Evolutionary conservation across 2,797 vertebrate genomes (phyloP).

Genomic region (Microctenopoma stevenorrisi): DNA sequence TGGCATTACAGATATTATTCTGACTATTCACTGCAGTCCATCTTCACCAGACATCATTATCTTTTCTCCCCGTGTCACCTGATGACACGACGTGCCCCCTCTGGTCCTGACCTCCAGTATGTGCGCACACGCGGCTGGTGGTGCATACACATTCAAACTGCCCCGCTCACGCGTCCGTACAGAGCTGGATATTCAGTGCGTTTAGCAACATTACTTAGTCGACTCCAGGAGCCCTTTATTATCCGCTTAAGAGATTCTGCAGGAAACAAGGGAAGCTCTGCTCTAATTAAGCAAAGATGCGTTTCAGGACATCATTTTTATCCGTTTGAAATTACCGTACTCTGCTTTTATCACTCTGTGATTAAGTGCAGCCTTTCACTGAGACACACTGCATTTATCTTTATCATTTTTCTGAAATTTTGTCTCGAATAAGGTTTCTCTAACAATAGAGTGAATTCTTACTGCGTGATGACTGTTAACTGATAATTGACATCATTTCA

Average conservation of each 20-base stretch:
- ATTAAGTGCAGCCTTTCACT: constrained; percentile 32
- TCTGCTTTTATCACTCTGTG: constrained; percentile 40
- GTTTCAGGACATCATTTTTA: constrained; percentile 34
- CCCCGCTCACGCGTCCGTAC: constrained; percentile 35
- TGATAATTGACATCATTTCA: constrained; percentile 45
- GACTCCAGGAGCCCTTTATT: constrained; percentile 42
- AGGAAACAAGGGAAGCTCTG: constrained; percentile 56
- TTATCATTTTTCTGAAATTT: no score
- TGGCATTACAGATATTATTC: not conserved
- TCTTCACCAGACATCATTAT: constrained; percentile 4
- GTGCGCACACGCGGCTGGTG: constrained; percentile 1
- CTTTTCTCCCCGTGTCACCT: not conserved
- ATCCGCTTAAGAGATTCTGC: constrained; percentile 42
- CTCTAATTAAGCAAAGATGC: constrained; percentile 57
- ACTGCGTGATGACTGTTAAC: constrained; percentile 33
- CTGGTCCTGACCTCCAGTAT: constrained; percentile 3
- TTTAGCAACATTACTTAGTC: constrained; percentile 56
- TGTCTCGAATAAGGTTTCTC: constrained; percentile 20
- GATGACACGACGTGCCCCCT: not conserved
- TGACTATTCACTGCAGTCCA: not conserved
- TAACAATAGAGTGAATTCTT: constrained; percentile 13
- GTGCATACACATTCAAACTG: constrained; percentile 10
- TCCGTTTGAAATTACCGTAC: constrained; percentile 44
- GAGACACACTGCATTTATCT: constrained; percentile 28
- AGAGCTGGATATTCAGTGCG: constrained; percentile 27